Base-by-base conservation (phyloP, 2,888 invertebrate genomes). In the Phrixothrix hirtus region DNA sequence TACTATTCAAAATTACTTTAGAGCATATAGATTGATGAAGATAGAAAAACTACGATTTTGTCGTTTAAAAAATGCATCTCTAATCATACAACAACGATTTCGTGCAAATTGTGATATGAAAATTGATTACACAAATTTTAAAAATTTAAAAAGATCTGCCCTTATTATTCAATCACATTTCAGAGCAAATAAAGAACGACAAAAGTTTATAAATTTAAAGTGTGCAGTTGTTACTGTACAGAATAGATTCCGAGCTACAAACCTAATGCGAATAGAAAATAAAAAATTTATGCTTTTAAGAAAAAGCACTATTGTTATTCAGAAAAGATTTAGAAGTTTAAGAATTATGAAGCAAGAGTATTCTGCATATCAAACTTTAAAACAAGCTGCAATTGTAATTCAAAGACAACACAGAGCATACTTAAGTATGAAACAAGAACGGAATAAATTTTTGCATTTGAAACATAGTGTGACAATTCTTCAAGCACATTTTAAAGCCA, bases 141-240 rank as follows among this genome's bases (percentile, higher is more conserved):
- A 25, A 3, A 13, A 21, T 11, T 32, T 52, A 29, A 52, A 74
- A 32, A 65, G 69, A 12, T 66, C 76, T 9, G 73, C 77, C 16
- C 67, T 79, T 7, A 55, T 60, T 1, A 67, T 85, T 35, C 86
- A 86, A 60, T 73, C 70, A 43, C 78, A 74, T 70, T 77, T 79
- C 63, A 78, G 79, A 60, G 79, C 80, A 1, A 68, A 71, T 4
- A 71, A 69, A n/a, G n/a, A n/a, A n/a, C n/a, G n/a, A n/a, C n/a
- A n/a, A n/a, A n/a, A n/a, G n/a, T n/a, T n/a, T 75, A 29, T 46
- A 59, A 10, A 57, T 80, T 16, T 65, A 65, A 43, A 53, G 48
- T 31, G 39, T 41, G 1, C 82, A 72, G 5, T 57, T 11, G 34
- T 53, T 15, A 29, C 39, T 0, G 58, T 77, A 25, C 75, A 76